phyloP scores from a whole-genome alignment of 2,797 vertebrate species.

The Onychomys torridus region DNA sequence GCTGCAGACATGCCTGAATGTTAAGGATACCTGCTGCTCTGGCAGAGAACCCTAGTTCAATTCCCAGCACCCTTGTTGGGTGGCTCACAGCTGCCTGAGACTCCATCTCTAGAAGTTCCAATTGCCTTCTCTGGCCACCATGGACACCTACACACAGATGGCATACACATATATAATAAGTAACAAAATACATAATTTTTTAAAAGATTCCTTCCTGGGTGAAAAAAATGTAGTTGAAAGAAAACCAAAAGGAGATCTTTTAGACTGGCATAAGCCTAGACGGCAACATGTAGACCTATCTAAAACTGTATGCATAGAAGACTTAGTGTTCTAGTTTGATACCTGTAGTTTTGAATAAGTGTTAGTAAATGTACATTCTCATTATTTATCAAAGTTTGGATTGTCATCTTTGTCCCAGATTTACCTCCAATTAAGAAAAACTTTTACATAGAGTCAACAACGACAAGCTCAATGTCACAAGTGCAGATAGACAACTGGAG shows the following conservation, averaged over 20 bases:
- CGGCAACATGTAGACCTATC: neutral
- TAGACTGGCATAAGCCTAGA: neutral
- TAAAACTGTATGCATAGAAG: neutral
- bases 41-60: neutral
- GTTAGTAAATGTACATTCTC: constrained; percentile 38
- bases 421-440: constrained; percentile 93
- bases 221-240: constrained; percentile 47
- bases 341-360: constrained; percentile 30
- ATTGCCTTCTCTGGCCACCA: neutral
- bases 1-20: neutral
- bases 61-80: neutral
- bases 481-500: constrained; percentile 93
- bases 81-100: neutral
- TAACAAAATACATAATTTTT: constrained; percentile 4
- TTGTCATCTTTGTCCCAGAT: constrained; percentile 85
- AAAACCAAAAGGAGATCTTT: neutral
- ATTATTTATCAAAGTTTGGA: constrained; percentile 55
- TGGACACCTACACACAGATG: neutral
- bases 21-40: neutral
- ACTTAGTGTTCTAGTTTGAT: constrained; percentile 34
- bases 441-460: constrained; percentile 93
- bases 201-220: neutral
- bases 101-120: neutral
- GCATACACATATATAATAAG: neutral
- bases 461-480: constrained; percentile 89